These are phyloP conservation scores for Rhagoletis zephyria DNA, from an alignment of 1,140 invertebrate species.

Conservation along the genomic window DNA sequence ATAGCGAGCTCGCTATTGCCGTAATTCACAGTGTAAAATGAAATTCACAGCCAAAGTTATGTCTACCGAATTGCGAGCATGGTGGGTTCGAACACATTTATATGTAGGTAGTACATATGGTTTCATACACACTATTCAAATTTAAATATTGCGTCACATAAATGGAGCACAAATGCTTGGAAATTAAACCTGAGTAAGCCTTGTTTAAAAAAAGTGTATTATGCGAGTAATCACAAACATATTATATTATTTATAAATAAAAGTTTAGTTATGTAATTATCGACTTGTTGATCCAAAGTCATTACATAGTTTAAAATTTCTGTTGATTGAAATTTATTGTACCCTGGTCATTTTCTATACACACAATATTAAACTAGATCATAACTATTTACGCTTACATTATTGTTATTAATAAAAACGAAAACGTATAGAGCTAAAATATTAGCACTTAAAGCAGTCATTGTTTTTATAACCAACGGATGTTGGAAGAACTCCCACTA, in stretches of 20 bases:
- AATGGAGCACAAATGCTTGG: background rate
- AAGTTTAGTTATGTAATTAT: background rate
- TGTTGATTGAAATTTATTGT: background rate
- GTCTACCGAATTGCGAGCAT: too few species aligned
- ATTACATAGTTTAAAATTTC: background rate
- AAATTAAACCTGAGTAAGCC: background rate
- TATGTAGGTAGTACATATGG: background rate
- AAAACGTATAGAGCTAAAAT: conserved; percentile 19
- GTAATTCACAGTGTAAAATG: too few species aligned
- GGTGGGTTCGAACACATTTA: too few species aligned
- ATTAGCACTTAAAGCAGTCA: background rate
- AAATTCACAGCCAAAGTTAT: too few species aligned
- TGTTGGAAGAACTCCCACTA: too few species aligned
- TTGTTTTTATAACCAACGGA: too few species aligned
- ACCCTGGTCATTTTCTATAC: background rate
- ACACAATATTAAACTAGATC: background rate
- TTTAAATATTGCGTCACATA: background rate
- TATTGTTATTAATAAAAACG: conserved; percentile 41
- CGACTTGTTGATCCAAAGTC: background rate
- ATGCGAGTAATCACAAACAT: conserved; percentile 13
- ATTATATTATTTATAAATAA: background rate
- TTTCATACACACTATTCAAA: background rate
- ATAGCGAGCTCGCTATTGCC: too few species aligned
- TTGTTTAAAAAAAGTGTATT: background rate
- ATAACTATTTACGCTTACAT: conserved; percentile 37